Base-by-base conservation (phyloP, 1,140 invertebrate genomes). In the Dinothrombium tinctorium region DNA sequence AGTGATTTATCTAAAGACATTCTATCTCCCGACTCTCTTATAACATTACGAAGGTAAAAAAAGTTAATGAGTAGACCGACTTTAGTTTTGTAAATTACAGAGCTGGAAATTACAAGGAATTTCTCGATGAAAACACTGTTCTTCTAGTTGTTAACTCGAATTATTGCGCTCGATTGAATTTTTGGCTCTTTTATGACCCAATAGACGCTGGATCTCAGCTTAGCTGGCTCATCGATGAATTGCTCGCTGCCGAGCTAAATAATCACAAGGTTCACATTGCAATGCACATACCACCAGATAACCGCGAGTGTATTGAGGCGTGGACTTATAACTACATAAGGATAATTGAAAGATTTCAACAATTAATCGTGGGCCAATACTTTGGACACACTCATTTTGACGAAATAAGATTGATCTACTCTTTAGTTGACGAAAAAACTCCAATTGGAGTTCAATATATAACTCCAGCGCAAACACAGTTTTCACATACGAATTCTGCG, bases 201-300 rank as follows among this genome's bases (percentile, higher is more conserved):
- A 7, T 32, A 3, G 43, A 44, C 35, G 9, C 33, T 20, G 43
- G 41, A n/a, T 24, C n/a, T 28, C 40, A 41, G 32, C 22, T 44
- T 8, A 15, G 26, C n/a, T n/a, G n/a, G n/a, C n/a, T n/a, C n/a
- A n/a, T n/a, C n/a, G n/a, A n/a, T n/a, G n/a, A n/a, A n/a, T n/a
- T n/a, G n/a, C n/a, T n/a, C n/a, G n/a, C n/a, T n/a, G n/a, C n/a
- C n/a, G n/a, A n/a, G n/a, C n/a, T n/a, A n/a, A n/a, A n/a, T n/a
- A n/a, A n/a, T n/a, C n/a, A n/a, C n/a, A n/a, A n/a, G n/a, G n/a
- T n/a, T n/a, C n/a, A n/a, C n/a, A n/a, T n/a, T n/a, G n/a, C n/a
- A n/a, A n/a, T n/a, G n/a, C n/a, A n/a, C n/a, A 25, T 44, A n/a
- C 87, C 87, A 1, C 87, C 89, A 0, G 87, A 86, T n/a, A 77